phyloP scores from a whole-genome alignment of 2,113 vertebrate species.

The Tachycineta bicolor region DNA sequence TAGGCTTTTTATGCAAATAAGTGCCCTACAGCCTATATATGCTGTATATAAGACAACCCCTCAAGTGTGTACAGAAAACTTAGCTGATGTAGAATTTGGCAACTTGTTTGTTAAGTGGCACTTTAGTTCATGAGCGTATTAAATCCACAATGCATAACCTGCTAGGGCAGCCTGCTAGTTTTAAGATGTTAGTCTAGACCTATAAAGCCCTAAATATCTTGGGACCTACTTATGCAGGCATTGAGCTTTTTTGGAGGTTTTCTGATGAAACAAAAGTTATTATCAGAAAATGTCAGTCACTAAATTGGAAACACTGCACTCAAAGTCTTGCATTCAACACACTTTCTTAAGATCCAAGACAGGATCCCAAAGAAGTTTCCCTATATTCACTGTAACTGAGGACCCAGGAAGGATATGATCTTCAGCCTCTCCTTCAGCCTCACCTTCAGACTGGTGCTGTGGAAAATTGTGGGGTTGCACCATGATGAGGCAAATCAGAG shows the following conservation, averaged over 20 bases:
- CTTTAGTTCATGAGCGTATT: conserved; percentile 27
- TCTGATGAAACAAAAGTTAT: neutral
- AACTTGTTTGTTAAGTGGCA: neutral
- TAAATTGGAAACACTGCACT: neutral
- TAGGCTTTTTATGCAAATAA: neutral
- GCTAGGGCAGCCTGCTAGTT: neutral
- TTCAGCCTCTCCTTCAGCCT: no score
- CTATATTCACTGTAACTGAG: neutral
- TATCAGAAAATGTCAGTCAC: neutral
- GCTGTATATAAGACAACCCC: neutral
- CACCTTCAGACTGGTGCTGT: fast-evolving
- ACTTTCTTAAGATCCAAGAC: neutral
- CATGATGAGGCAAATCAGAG: neutral
- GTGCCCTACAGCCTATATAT: neutral
- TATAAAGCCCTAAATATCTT: conserved; percentile 40
- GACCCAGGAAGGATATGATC: neutral
- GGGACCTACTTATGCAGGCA: conserved; percentile 5
- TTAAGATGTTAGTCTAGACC: conserved; percentile 55
- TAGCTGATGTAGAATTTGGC: neutral
- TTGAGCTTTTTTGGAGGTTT: neutral
- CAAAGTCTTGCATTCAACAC: neutral
- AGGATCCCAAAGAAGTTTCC: neutral
- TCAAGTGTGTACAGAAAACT: neutral
- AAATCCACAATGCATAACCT: conserved; percentile 6
- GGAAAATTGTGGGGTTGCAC: neutral